These are phyloP conservation scores for Musca vetustissima DNA, from an alignment of 1,140 invertebrate genomes.

Conservation along the genomic window DNA sequence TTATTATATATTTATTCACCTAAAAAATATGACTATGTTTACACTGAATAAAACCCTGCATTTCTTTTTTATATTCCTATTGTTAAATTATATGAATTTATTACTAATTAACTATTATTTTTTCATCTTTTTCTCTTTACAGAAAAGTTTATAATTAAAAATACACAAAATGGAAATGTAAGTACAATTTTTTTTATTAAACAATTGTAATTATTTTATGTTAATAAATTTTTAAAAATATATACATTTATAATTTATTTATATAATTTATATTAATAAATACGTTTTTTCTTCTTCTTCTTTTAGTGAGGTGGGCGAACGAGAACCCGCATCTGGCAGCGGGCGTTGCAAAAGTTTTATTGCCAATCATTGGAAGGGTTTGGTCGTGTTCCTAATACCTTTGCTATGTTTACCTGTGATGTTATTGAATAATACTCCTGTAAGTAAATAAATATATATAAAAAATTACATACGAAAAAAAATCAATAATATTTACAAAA, in stretches of 20 bases:
- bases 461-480: too few relatives aligned
- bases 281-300: background rate
- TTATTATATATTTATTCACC: too few relatives aligned
- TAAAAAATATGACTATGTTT: too few relatives aligned
- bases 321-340: constrained; percentile 28
- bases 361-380: constrained; percentile 64
- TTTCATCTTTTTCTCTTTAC: constrained; percentile 1
- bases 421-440: constrained; percentile 59
- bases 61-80: too few relatives aligned
- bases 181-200: background rate
- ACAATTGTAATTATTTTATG: too few relatives aligned
- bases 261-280: background rate
- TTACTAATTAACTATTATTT: background rate
- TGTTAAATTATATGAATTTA: too few relatives aligned
- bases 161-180: constrained; percentile 28
- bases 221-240: too few relatives aligned
- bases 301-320: constrained; percentile 41
- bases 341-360: constrained; percentile 37
- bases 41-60: too few relatives aligned
- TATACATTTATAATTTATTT: too few relatives aligned
- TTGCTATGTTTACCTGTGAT: constrained; percentile 64
- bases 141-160: background rate
- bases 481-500: too few relatives aligned
- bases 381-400: constrained; percentile 65
- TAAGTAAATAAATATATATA: constrained; percentile 40